phyloP scores from a whole-genome alignment of 2,113 vertebrate species.

The Nothocercus nigrocapillus region DNA sequence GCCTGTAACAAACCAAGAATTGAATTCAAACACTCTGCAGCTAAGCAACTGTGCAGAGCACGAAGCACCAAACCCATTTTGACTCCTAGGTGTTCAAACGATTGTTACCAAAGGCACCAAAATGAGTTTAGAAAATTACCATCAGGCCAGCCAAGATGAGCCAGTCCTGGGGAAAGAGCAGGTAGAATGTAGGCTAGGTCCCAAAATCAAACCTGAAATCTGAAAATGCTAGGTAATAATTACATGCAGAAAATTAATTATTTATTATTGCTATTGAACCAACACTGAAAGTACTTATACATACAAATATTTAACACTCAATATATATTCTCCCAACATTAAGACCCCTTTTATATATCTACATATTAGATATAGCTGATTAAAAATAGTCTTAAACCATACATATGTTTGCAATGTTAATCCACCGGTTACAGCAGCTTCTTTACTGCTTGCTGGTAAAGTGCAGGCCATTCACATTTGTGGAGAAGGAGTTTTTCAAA shows the following conservation, averaged over 20 bases:
- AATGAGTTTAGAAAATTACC: no score
- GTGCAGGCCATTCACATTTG: background rate
- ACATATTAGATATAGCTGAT: background rate
- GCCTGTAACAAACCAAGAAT: no score
- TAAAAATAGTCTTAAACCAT: background rate
- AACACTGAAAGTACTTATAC: background rate
- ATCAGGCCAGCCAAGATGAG: no score
- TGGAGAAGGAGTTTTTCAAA: background rate
- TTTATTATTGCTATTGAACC: background rate
- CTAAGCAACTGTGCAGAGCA: no score
- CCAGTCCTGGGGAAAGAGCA: no score
- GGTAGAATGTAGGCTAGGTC: no score
- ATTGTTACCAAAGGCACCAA: no score
- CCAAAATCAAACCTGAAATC: no score
- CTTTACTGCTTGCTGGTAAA: background rate
- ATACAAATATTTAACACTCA: background rate
- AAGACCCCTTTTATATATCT: background rate
- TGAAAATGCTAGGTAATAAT: background rate
- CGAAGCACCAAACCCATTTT: no score
- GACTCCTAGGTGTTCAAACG: no score
- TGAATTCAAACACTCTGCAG: no score
- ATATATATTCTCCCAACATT: background rate
- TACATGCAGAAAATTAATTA: background rate
- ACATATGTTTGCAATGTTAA: background rate
- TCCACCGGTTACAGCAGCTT: background rate